Evolutionary conservation across 2,113 vertebrate genomes (phyloP).

Genomic region (Caranx melampygus): DNA sequence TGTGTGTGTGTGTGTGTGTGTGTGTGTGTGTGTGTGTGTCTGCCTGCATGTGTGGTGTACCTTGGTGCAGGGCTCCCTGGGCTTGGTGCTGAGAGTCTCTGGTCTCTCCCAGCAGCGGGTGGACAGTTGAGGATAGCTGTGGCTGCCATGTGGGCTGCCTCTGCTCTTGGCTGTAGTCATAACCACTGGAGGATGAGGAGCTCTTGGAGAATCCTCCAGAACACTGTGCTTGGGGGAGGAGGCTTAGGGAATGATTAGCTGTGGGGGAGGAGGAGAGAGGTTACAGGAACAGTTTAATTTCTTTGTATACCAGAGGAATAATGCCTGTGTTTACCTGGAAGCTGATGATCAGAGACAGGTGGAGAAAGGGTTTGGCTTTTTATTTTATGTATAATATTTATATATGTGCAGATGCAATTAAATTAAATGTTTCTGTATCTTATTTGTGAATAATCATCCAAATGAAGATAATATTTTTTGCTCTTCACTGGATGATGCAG

Average conservation of each 20-base stretch:
- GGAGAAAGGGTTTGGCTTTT: too few species aligned
- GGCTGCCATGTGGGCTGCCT: conserved; percentile 98
- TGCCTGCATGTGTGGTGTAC: conserved; percentile 69
- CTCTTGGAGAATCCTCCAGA: conserved; percentile 89
- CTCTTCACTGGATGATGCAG: too few species aligned
- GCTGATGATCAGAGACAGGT: too few species aligned
- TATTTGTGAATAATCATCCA: too few species aligned
- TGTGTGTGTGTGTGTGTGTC: not conserved
- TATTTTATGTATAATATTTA: too few species aligned
- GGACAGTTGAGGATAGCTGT: conserved; percentile 98
- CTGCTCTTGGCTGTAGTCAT: conserved; percentile 97
- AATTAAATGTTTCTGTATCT: too few species aligned
- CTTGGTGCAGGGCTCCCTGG: conserved; percentile 88
- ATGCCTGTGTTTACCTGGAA: too few species aligned
- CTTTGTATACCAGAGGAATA: too few species aligned
- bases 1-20: not conserved
- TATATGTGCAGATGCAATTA: too few species aligned
- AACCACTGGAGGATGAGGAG: conserved; percentile 88
- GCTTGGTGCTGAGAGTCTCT: conserved; percentile 92
- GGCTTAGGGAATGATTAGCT: conserved; percentile 91
- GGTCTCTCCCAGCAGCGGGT: conserved; percentile 99
- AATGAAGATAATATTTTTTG: too few species aligned
- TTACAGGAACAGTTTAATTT: not conserved
- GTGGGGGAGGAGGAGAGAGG: conserved; percentile 39
- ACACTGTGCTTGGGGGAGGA: conserved; percentile 89